These are phyloP conservation scores for Condylostylus longicornis DNA, from an alignment of 1,140 invertebrate species.

Conservation along the genomic window DNA sequence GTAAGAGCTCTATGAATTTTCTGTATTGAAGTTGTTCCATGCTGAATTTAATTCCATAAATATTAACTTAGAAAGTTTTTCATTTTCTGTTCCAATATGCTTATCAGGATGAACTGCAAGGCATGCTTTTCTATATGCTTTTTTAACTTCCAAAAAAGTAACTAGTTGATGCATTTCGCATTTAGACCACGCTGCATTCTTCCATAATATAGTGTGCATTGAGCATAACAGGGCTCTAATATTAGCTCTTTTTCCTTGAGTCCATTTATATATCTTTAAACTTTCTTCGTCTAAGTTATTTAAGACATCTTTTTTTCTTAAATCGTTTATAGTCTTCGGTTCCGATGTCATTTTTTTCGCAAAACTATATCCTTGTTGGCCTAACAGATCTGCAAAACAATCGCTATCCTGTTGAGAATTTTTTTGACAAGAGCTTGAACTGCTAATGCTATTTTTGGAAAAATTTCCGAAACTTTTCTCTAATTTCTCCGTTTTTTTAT, in stretches of 20 bases:
- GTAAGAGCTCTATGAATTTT: too few relatives aligned
- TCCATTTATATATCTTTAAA: slow-evolving; percentile 68
- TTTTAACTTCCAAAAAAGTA: slow-evolving; percentile 82
- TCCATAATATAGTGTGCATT: slow-evolving; percentile 87
- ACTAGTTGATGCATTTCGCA: slow-evolving; percentile 91
- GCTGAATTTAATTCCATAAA: slow-evolving; percentile 99
- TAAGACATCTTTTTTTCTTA: slow-evolving; percentile 75
- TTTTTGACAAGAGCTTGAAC: too few relatives aligned
- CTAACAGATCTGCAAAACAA: slow-evolving; percentile 80
- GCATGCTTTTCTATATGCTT: slow-evolving; percentile 88
- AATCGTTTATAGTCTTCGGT: slow-evolving; percentile 80
- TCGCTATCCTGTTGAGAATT: too few relatives aligned
- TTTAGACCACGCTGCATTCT: slow-evolving; percentile 79
- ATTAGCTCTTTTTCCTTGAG: slow-evolving; percentile 90
- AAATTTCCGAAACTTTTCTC: too few relatives aligned
- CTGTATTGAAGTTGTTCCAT: slow-evolving; percentile 97
- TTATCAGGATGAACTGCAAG: slow-evolving; percentile 97
- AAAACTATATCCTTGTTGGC: slow-evolving; percentile 75
- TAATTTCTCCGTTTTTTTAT: too few relatives aligned
- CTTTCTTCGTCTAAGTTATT: slow-evolving; percentile 85
- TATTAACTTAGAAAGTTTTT: slow-evolving; percentile 87
- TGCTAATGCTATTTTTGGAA: too few relatives aligned
- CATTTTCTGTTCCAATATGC: slow-evolving; percentile 78
- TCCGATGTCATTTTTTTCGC: slow-evolving; percentile 56
- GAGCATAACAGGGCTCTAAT: slow-evolving; percentile 89